Evolutionary conservation across 2,888 invertebrate genomes (phyloP).

Genomic region (Volucella zonaria): DNA sequence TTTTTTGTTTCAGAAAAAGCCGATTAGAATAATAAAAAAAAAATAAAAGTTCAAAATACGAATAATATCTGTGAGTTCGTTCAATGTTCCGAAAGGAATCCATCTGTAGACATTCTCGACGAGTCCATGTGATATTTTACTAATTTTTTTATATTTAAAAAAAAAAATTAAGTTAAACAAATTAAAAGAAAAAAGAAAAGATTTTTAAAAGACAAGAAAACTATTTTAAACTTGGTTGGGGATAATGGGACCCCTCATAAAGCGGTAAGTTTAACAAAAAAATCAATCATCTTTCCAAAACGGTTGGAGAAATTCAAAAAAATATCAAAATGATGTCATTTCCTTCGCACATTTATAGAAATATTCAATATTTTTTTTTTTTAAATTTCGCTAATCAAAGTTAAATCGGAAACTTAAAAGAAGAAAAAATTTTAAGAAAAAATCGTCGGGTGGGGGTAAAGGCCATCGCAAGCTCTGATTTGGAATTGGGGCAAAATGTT

Average conservation of each 20-base stretch:
- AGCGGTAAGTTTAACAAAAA: conserved; percentile 80
- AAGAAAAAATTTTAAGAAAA: neutral
- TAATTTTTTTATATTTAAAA: conserved; percentile 65
- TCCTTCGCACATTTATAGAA: neutral
- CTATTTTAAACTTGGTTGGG: conserved; percentile 77
- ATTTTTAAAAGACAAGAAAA: conserved; percentile 30
- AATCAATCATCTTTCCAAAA: neutral
- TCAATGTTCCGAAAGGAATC: conserved; percentile 62
- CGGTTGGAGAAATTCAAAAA: neutral
- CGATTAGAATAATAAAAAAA: conserved; percentile 34
- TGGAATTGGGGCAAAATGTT: conserved; percentile 57
- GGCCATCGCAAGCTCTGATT: conserved; percentile 55
- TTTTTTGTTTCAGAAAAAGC: conserved; percentile 63
- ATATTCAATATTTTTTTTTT: neutral
- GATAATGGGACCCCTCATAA: conserved; percentile 82
- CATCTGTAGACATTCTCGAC: conserved; percentile 56
- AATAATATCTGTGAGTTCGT: conserved; percentile 59
- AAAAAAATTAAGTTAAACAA: conserved; percentile 66
- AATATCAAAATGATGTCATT: conserved; percentile 28
- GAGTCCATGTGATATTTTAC: conserved; percentile 67
- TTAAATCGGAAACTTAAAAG: conserved; percentile 37
- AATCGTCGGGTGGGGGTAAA: conserved; percentile 28
- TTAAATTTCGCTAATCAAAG: conserved; percentile 18
- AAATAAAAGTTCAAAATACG: conserved; percentile 43
- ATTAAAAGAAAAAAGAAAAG: conserved; percentile 6